Evolutionary conservation across 2,888 invertebrate genomes (phyloP).

Genomic region (Sinopyrophorus schimmeli): DNA sequence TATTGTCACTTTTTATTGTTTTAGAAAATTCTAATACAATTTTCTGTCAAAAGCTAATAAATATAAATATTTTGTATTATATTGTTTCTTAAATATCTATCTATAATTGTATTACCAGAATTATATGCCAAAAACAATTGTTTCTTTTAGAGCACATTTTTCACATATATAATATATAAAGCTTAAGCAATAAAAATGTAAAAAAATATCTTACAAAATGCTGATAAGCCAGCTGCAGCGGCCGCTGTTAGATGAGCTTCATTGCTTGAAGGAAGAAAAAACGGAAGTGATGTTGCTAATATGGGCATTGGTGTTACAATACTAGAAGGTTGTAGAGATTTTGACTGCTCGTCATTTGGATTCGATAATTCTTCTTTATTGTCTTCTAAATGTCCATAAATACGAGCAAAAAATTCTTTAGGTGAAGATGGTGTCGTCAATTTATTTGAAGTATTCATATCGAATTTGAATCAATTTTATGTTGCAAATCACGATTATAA

Average conservation of each 20-base stretch:
- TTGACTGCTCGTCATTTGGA: constrained; percentile 18
- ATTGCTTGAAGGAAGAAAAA: constrained; percentile 47
- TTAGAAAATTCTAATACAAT: too few relatives aligned
- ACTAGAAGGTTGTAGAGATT: constrained; percentile 13
- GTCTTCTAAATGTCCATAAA: constrained; percentile 76
- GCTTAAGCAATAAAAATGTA: background rate
- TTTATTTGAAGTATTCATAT: constrained; percentile 40
- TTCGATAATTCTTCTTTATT: constrained; percentile 35
- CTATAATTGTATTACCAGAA: too few relatives aligned
- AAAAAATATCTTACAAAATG: constrained; percentile 55
- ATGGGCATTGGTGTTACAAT: constrained; percentile 50
- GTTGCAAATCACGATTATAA: background rate
- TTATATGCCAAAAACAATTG: too few relatives aligned
- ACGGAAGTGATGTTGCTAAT: constrained; percentile 49
- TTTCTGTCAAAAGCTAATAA: too few relatives aligned
- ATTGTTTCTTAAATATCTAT: too few relatives aligned
- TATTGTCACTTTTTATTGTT: too few relatives aligned
- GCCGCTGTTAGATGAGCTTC: constrained; percentile 57
- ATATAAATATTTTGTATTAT: too few relatives aligned
- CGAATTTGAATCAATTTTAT: background rate
- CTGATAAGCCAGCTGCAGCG: constrained; percentile 61
- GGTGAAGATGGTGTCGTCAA: constrained; percentile 69
- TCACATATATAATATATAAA: too few relatives aligned
- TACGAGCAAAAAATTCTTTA: constrained; percentile 76
- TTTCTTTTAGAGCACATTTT: too few relatives aligned